Percentiles rank a stretch among this genome's conserved stretches.
These are phyloP conservation scores for Phylloscopus trochilus DNA, from an alignment of 2,113 vertebrate genomes.

Conservation along the genomic window DNA sequence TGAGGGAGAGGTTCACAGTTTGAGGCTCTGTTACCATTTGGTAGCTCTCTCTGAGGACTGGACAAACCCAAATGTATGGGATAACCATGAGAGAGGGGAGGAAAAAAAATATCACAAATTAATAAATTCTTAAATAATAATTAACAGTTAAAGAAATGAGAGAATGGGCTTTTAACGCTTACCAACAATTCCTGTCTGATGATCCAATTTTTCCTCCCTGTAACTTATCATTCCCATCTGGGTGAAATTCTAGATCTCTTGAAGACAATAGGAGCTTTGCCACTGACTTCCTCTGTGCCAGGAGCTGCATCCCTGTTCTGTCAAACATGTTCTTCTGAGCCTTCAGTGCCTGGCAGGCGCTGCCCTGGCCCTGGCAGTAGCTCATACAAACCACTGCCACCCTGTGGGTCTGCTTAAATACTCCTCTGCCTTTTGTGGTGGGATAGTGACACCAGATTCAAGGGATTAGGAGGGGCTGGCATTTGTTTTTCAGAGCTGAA, in stretches of 20 bases:
- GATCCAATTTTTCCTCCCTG: neutral
- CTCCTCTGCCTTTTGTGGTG: neutral
- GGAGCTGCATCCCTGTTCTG: neutral
- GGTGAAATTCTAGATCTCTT: neutral
- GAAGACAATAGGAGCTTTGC: neutral
- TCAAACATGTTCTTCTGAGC: neutral
- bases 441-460: neutral
- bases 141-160: constrained; percentile 10
- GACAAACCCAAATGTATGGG: neutral
- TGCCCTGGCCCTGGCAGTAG: neutral
- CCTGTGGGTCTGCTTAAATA: neutral
- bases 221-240: neutral
- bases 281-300: neutral
- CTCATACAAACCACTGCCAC: neutral
- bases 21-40: neutral
- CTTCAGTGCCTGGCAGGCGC: neutral
- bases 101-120: constrained; percentile 31
- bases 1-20: neutral
- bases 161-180: constrained; percentile 16
- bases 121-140: constrained; percentile 46
- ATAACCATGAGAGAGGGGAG: neutral
- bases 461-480: neutral
- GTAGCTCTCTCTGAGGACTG: constrained; percentile 10
- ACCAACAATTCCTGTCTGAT: neutral
- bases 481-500: neutral